These are phyloP conservation scores for Lysandra coridon DNA, from an alignment of 2,888 invertebrate genomes.

Conservation along the genomic window DNA sequence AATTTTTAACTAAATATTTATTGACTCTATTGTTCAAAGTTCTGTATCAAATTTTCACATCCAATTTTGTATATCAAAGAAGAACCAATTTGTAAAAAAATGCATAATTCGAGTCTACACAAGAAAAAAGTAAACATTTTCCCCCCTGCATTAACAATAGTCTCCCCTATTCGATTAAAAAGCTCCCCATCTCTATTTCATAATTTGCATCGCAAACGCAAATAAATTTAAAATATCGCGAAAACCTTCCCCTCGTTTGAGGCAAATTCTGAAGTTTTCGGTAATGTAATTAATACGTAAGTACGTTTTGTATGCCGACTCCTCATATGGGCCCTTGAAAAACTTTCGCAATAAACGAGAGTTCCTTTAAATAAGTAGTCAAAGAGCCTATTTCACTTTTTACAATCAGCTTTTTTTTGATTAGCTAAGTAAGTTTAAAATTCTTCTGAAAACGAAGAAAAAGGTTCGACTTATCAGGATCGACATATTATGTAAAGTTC, in stretches of 20 bases:
- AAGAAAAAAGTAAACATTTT: slow-evolving; percentile 64
- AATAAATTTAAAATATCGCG: slow-evolving; percentile 78
- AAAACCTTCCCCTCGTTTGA: slow-evolving; percentile 65
- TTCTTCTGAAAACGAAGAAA: too few species aligned
- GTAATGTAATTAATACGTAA: slow-evolving; percentile 33
- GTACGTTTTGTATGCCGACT: slow-evolving; percentile 5
- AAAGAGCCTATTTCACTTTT: background rate
- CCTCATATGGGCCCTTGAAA: slow-evolving; percentile 3
- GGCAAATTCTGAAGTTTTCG: slow-evolving; percentile 54
- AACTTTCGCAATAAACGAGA: background rate
- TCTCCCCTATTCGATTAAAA: slow-evolving; percentile 72
- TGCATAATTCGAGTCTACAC: slow-evolving; percentile 43
- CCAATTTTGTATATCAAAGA: slow-evolving; percentile 40
- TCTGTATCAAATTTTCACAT: background rate
- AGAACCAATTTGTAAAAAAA: slow-evolving; percentile 37
- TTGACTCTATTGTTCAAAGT: background rate
- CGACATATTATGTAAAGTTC: background rate
- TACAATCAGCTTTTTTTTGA: slow-evolving; percentile 4
- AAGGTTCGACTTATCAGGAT: background rate
- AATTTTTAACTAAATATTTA: too few species aligned
- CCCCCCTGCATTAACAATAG: slow-evolving; percentile 60
- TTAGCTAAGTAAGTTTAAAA: background rate
- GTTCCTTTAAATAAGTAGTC: background rate
- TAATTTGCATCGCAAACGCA: slow-evolving; percentile 78
- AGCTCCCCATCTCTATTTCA: slow-evolving; percentile 72